These are phyloP conservation scores for Eulemur albifrons DNA, from an alignment of 2,797 vertebrate genomes.

Conservation along the genomic window DNA sequence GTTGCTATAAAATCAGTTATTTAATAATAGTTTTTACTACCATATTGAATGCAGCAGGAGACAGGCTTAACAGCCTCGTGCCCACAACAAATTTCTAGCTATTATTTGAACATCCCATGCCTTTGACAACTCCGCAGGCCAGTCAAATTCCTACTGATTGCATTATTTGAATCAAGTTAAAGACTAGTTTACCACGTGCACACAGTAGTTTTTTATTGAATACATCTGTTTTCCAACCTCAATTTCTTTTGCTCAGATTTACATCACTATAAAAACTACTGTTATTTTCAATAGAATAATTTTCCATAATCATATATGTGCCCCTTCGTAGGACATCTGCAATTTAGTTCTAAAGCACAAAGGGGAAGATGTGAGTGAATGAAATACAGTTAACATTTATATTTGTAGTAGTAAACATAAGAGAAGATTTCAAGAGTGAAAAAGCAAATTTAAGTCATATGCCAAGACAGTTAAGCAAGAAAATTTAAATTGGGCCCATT, in stretches of 20 bases:
- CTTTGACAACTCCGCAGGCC: conserved; percentile 74
- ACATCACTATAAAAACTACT: conserved; percentile 79
- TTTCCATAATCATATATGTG: conserved; percentile 83
- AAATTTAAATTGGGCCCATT: conserved; percentile 49
- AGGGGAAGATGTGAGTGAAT: conserved; percentile 78
- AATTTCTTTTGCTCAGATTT: conserved; percentile 59
- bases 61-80: conserved; percentile 78
- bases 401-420: conserved; percentile 27
- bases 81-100: conserved; percentile 80
- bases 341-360: conserved; percentile 79
- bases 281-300: conserved; percentile 83
- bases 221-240: conserved; percentile 75
- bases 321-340: conserved; percentile 82
- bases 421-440: conserved; percentile 23
- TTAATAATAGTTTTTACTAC: conserved; percentile 82
- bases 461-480: conserved; percentile 42
- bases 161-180: conserved; percentile 72
- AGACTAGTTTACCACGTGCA: conserved; percentile 62
- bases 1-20: conserved; percentile 81
- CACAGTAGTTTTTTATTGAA: conserved; percentile 60
- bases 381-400: conserved; percentile 81
- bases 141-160: conserved; percentile 78
- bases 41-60: conserved; percentile 60
- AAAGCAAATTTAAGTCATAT: conserved; percentile 30
- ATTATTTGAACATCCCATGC: conserved; percentile 67